Conservation (phyloP, 2,797 vertebrate species). For the Gobio occitaniae region DNA sequence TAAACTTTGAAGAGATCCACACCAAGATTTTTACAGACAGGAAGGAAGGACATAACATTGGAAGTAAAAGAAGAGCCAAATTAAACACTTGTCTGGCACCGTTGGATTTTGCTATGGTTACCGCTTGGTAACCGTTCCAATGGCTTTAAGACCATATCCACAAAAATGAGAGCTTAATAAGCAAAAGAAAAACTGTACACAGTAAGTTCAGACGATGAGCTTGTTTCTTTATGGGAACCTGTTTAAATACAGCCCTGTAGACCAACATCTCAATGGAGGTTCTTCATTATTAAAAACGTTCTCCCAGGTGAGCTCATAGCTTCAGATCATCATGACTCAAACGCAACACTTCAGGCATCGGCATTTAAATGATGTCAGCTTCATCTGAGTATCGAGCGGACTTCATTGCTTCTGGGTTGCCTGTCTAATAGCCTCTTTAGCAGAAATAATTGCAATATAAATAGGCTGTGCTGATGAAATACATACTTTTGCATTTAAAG, state of each 20-base stretch:
- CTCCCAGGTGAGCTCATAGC: constrained; percentile 56
- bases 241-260: background rate
- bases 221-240: background rate
- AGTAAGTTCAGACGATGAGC: background rate
- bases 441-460: constrained; percentile 63
- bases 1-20: constrained; percentile 31
- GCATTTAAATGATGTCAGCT: constrained; percentile 63
- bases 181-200: constrained; percentile 32
- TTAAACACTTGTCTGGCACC: constrained; percentile 61
- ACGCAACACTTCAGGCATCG: constrained; percentile 36
- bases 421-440: constrained; percentile 61
- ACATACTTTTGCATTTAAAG: constrained; percentile 67
- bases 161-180: constrained; percentile 36
- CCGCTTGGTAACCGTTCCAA: constrained; percentile 45
- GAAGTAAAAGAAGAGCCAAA: constrained; percentile 55
- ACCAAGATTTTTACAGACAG: constrained; percentile 50
- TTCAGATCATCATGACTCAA: constrained; percentile 54
- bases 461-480: constrained; percentile 66
- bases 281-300: constrained; percentile 35
- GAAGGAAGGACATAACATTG: constrained; percentile 56
- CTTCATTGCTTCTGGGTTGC: constrained; percentile 58
- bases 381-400: constrained; percentile 55
- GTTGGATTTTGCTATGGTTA: constrained; percentile 63
- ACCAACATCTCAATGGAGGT: constrained; percentile 2
- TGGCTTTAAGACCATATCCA: constrained; percentile 29